phyloP scores from a whole-genome alignment of 23 tunicate genomes.

The Styela clava region DNA sequence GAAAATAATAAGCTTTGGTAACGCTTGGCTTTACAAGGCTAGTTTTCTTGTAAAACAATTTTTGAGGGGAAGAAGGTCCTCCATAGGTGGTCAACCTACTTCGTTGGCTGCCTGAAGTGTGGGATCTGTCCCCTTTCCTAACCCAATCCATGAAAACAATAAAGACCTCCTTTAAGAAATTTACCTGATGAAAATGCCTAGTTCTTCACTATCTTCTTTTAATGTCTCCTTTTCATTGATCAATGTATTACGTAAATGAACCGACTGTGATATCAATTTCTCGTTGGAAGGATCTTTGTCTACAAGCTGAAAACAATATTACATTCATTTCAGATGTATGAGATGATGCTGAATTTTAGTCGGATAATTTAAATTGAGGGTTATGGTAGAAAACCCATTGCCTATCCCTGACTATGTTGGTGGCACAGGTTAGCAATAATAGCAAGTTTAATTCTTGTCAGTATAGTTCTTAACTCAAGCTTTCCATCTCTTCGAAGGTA shows the following conservation, averaged over 20 bases:
- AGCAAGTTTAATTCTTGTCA: too few species aligned
- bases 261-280: slow-evolving; percentile 8
- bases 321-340: too few species aligned
- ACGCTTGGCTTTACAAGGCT: slow-evolving; percentile 75
- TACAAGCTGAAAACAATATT: neutral
- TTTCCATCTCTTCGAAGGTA: too few species aligned
- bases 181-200: slow-evolving; percentile 82
- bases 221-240: slow-evolving; percentile 80
- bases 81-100: slow-evolving; percentile 59
- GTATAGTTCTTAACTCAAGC: too few species aligned
- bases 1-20: slow-evolving; percentile 95
- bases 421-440: too few species aligned
- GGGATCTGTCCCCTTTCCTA: slow-evolving; percentile 58
- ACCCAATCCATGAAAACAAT: too few species aligned
- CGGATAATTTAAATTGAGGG: too few species aligned
- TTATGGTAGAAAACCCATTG: too few species aligned
- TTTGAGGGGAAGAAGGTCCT: slow-evolving; percentile 86
- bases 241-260: slow-evolving; percentile 13
- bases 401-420: too few species aligned
- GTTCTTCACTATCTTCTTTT: slow-evolving; percentile 74
- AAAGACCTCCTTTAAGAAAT: too few species aligned
- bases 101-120: slow-evolving; percentile 58
- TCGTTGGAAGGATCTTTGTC: slow-evolving; percentile 13
- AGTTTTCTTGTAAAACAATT: slow-evolving; percentile 55
- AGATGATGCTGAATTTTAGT: too few species aligned